Conservation (phyloP, 64 coral and sea anemone genomes). For the Hydrozoanthus tunicans region DNA sequence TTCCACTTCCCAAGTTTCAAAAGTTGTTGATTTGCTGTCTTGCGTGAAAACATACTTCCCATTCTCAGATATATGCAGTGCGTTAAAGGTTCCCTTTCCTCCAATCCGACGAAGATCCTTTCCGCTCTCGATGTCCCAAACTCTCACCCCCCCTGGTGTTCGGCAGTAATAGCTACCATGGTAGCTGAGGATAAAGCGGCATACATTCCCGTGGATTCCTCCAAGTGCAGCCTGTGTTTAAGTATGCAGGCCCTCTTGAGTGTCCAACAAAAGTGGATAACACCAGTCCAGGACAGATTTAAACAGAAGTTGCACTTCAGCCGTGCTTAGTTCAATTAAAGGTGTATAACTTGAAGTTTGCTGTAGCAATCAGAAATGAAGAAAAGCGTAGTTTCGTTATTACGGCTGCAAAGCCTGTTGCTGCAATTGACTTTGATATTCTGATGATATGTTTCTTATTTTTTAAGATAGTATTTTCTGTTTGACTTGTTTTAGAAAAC, state of each 20-base stretch:
- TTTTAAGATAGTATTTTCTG: no score
- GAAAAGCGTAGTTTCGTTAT: no score
- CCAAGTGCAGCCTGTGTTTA: constrained; percentile 21
- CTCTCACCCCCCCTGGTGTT: constrained; percentile 5
- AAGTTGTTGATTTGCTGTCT: not conserved
- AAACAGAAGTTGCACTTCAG: not conserved
- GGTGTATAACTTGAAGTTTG: not conserved
- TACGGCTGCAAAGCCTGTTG: no score
- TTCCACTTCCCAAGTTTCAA: constrained; percentile 24
- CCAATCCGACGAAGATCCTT: not conserved
- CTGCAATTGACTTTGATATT: no score
- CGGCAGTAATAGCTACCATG: constrained; percentile 25
- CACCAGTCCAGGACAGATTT: not conserved
- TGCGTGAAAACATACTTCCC: constrained; percentile 22
- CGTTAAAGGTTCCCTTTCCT: not conserved
- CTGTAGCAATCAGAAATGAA: not conserved
- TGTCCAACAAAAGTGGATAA: constrained; percentile 28
- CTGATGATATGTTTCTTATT: no score
- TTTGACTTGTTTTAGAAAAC: no score
- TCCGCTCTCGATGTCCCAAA: constrained; percentile 43
- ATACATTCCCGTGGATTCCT: not conserved
- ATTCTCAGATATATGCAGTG: not conserved
- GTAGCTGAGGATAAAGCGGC: not conserved
- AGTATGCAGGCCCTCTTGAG: not conserved
- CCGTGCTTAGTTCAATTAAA: not conserved